Evolutionary conservation across 2,888 invertebrate genomes (phyloP).

Genomic region (Drosophila cognata): DNA sequence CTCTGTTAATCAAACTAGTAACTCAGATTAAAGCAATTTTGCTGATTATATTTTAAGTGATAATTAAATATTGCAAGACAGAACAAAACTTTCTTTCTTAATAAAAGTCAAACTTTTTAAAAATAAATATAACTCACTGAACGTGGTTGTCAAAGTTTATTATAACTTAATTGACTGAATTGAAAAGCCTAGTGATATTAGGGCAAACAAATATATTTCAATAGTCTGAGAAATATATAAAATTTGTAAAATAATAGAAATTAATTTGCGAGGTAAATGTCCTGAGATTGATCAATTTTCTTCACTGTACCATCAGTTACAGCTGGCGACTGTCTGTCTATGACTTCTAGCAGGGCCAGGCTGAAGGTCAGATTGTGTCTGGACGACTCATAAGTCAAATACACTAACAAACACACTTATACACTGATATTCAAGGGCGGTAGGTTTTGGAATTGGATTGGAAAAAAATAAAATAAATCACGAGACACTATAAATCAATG

Average conservation of each 20-base stretch:
- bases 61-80: not conserved
- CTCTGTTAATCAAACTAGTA: not conserved
- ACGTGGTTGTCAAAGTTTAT: not conserved
- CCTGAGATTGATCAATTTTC: not conserved
- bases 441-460: not conserved
- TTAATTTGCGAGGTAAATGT: not conserved
- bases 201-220: not conserved
- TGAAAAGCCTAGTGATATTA: not conserved
- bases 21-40: not conserved
- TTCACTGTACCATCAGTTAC: slow-evolving; percentile 9
- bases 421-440: not conserved
- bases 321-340: slow-evolving; percentile 25
- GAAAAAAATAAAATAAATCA: not conserved
- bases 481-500: slow-evolving; percentile 49
- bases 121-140: not conserved
- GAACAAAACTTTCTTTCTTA: not conserved
- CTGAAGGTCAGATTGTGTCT: slow-evolving; percentile 19
- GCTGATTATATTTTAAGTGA: not conserved
- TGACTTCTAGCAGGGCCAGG: not conserved
- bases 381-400: slow-evolving; percentile 42
- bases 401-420: slow-evolving; percentile 10
- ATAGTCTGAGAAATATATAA: not conserved
- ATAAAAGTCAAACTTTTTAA: not conserved
- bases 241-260: not conserved
- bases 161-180: not conserved